phyloP scores from a whole-genome alignment of 2,113 vertebrate genomes.

The Antidorcas marsupialis region DNA sequence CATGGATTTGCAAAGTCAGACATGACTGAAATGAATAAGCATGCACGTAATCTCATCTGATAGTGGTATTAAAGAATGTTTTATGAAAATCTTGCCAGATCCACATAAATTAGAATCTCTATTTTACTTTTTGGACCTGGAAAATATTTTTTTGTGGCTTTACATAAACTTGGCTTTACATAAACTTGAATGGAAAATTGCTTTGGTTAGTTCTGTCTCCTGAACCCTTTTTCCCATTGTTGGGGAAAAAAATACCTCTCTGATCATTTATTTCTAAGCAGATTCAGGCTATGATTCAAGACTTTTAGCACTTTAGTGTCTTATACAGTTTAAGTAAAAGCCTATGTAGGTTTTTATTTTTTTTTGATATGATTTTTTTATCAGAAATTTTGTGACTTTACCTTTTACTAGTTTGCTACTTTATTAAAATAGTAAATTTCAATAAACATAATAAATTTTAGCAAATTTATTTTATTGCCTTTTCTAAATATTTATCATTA shows the following conservation, averaged over 20 bases:
- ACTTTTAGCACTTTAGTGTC: background rate
- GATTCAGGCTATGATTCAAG: background rate
- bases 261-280: background rate
- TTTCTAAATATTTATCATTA: background rate
- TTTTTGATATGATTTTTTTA: background rate
- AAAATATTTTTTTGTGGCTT: background rate
- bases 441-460: background rate
- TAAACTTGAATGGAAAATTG: background rate
- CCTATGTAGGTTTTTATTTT: background rate
- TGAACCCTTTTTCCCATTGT: background rate
- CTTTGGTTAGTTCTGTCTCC: background rate
- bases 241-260: background rate
- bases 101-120: background rate
- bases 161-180: background rate
- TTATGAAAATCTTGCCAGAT: background rate
- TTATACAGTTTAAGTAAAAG: background rate
- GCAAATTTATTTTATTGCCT: background rate
- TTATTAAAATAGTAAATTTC: background rate
- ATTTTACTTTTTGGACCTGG: background rate
- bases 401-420: background rate
- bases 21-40: background rate
- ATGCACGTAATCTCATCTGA: background rate
- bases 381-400: background rate
- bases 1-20: background rate
- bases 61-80: background rate